Base-by-base conservation (phyloP, 2,888 invertebrate species). In the Parochlus steinenii region DNA sequence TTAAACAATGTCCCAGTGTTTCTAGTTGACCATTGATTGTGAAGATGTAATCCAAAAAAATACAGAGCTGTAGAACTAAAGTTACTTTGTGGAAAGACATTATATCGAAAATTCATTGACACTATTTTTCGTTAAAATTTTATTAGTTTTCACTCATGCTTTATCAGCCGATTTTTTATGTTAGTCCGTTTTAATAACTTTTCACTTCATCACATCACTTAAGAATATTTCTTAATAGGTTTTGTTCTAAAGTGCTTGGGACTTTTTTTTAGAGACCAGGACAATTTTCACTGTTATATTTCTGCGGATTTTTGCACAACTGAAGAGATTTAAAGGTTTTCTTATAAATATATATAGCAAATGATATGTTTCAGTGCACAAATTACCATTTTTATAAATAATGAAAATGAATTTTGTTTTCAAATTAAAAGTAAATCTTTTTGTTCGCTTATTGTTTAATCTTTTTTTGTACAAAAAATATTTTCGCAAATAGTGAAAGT, bases 1-100 rank as follows among this genome's bases (percentile, higher is more conserved):
- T 52, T 19, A 68, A 48, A 44, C 69, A 69, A 41, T 65, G 61
- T 40, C 43, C 18, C 33, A 41, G 11, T 32, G 33, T 8, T 25
- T 33, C 26, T 16, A 33, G 18, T 5, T 25, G 18, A 31, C 23
- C 7, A 22, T 10, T 8, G 10, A n/a, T n/a, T 3, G 30, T 30
- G 19, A 30, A 16, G 5, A 16, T n/a, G n/a, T n/a, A n/a, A n/a
- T n/a, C n/a, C n/a, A n/a, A n/a, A n/a, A n/a, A n/a, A n/a, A n/a
- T n/a, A n/a, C n/a, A n/a, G n/a, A n/a, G n/a, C n/a, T n/a, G n/a
- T n/a, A n/a, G n/a, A n/a, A n/a, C n/a, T 36, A 32, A 32, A 22
- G 23, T 22, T 22, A 8, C 23, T 22, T 22, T 22, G 23, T 22
- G n/a, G n/a, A n/a, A n/a, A n/a, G n/a, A n/a, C n/a, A n/a, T n/a